Base-by-base conservation (phyloP, 1,140 invertebrate species). In the Drosophila arawakana region DNA sequence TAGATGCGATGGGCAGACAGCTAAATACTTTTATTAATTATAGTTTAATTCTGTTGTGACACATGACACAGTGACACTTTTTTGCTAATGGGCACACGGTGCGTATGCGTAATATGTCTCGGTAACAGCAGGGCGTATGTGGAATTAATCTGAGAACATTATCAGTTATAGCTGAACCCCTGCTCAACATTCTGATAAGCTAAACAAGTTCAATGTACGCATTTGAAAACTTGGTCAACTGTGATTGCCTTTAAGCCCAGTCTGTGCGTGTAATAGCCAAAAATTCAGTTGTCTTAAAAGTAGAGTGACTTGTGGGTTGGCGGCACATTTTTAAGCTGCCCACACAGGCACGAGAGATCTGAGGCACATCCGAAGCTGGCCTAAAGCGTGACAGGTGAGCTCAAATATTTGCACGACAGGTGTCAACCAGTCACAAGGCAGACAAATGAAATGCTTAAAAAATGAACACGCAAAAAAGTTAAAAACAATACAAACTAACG, bases 1-100 rank as follows among this genome's bases (percentile, higher is more conserved):
- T 81, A 83, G 76, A 83, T 69, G 73, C 41, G 74, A 37, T 54
- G 39, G 39, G 41, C 15, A 57, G 69, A 57, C 71, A 66, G 69
- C 65, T 30, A 13, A 54, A 54, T 65, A 55, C 25, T 58, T 41
- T 59, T 49, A 59, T 60, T 44, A 71, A 62, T 52, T 59, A 41
- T 50, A 68, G 35, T 67, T 67, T 47, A 57, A 67, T 67, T 46
- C 50, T 55, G 41, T 57, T 46, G 49, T 54, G 18, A 43, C 61
- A 63, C 35, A 65, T 46, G 21, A 54, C 61, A 65, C 49, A 65
- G 25, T 55, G 21, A 8, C 25, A 55, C 39, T 34, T 18, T 18
- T 46, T 41, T 57, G 41, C 25, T 15, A 25, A 34, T 2, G 11
- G 25, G 39, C 50, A n/a, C 49, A 63, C 62, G 11, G 11, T 7